A percentile compares a stretch with the other conserved stretches of the same genome.
Conservation (phyloP, 1,140 invertebrate species). For the Neomicropteryx cornuta region DNA sequence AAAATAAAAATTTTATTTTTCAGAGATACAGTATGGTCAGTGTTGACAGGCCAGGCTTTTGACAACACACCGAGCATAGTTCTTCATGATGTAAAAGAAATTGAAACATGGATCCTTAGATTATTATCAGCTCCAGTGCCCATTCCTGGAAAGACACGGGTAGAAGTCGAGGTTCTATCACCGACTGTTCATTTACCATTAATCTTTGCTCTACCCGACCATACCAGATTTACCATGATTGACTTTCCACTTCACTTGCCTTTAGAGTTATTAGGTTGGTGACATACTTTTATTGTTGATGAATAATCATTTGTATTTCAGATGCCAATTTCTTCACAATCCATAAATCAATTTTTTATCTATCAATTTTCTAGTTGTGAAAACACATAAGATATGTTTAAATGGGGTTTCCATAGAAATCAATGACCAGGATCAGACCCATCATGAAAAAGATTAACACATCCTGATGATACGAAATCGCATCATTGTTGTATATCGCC, state of each 20-base stretch:
- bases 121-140: slow-evolving; percentile 94
- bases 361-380: not conserved
- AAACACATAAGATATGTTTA: no score
- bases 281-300: no score
- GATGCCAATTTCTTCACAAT: not conserved
- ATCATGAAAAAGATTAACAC: no score
- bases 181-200: slow-evolving; percentile 77
- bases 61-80: slow-evolving; percentile 79
- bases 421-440: no score
- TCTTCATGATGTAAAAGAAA: slow-evolving; percentile 91
- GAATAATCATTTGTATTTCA: no score
- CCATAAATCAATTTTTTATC: slow-evolving; percentile 1
- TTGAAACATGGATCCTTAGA: slow-evolving; percentile 97
- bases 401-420: no score
- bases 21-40: slow-evolving; percentile 89
- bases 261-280: slow-evolving; percentile 76
- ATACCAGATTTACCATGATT: slow-evolving; percentile 88
- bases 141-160: slow-evolving; percentile 90
- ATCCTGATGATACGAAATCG: no score
- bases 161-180: slow-evolving; percentile 90
- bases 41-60: slow-evolving; percentile 62
- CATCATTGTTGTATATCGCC: no score
- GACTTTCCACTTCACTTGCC: slow-evolving; percentile 98
- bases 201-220: slow-evolving; percentile 93
- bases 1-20: slow-evolving; percentile 16